Conservation (phyloP, 2,113 vertebrate genomes). For the Myxocyprinus asiaticus region DNA sequence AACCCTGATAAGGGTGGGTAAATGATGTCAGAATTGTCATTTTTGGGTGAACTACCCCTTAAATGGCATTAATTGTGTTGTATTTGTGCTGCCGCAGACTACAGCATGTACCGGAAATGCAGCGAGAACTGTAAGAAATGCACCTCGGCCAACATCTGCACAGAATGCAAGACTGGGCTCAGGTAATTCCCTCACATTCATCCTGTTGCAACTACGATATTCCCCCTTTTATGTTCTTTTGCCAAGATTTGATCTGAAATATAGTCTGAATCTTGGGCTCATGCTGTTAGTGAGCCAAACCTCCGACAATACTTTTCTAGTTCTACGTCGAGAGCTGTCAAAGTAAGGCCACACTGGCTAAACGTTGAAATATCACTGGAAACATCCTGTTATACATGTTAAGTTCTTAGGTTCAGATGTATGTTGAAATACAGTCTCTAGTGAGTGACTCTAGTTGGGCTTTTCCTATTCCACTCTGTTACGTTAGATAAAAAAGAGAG, state of each 20-base stretch:
- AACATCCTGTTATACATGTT: not conserved
- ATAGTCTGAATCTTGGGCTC: not conserved
- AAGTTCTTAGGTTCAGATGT: conserved; percentile 27
- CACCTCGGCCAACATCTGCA: conserved; percentile 83
- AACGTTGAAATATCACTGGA: conserved; percentile 15
- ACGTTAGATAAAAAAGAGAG: not conserved
- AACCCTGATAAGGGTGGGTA: too few relatives aligned
- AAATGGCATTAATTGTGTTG: not conserved
- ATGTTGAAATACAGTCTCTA: conserved; percentile 30
- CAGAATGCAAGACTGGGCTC: conserved; percentile 89
- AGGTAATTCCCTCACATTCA: conserved; percentile 76
- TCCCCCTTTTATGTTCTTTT: not conserved
- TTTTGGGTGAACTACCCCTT: too few relatives aligned
- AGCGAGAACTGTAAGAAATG: conserved; percentile 92
- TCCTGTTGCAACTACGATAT: not conserved
- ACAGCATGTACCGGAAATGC: conserved; percentile 88
- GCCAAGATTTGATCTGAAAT: not conserved
- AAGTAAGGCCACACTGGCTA: not conserved
- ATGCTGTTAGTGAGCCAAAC: not conserved
- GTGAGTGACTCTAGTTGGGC: conserved; percentile 7
- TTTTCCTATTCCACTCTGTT: conserved; percentile 9
- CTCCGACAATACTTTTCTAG: not conserved
- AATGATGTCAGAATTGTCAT: too few relatives aligned
- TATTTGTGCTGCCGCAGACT: conserved; percentile 73
- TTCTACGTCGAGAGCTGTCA: not conserved